A percentile compares a stretch with the other conserved stretches of the same genome.
phyloP scores from a whole-genome alignment of 92 coral and sea anemone genomes.

The Paragorgia papillata region DNA sequence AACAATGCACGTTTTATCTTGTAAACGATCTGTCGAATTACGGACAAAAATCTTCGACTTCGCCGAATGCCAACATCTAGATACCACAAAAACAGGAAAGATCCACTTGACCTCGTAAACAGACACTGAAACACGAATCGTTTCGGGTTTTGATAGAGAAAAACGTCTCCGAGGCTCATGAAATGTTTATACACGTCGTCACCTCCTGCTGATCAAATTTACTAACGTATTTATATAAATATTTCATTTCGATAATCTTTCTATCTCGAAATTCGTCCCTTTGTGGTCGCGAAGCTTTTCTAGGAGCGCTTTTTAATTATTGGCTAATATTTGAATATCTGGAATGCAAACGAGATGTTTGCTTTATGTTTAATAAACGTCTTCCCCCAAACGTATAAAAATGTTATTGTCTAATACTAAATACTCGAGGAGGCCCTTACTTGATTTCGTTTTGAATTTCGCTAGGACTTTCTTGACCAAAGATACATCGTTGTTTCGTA shows the following conservation, averaged over 20 bases:
- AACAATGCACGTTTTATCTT: too few relatives aligned
- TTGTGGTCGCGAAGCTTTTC: constrained; percentile 8
- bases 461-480: constrained; percentile 73
- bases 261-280: not conserved
- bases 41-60: too few relatives aligned
- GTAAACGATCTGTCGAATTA: too few relatives aligned
- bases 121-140: not conserved
- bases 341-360: constrained; percentile 30
- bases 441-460: constrained; percentile 80
- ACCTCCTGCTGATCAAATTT: not conserved
- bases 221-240: too few relatives aligned
- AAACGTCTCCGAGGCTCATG: not conserved
- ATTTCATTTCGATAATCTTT: too few relatives aligned
- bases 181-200: not conserved
- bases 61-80: too few relatives aligned
- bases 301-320: not conserved
- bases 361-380: not conserved
- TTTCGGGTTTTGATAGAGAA: not conserved
- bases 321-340: constrained; percentile 35
- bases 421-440: too few relatives aligned
- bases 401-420: too few relatives aligned
- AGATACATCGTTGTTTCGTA: constrained; percentile 74
- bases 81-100: not conserved
- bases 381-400: too few relatives aligned
- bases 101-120: not conserved